Percentiles rank a stretch among this genome's conserved stretches.
phyloP scores from a whole-genome alignment of 2,113 vertebrate species.

The Sialia sialis region DNA sequence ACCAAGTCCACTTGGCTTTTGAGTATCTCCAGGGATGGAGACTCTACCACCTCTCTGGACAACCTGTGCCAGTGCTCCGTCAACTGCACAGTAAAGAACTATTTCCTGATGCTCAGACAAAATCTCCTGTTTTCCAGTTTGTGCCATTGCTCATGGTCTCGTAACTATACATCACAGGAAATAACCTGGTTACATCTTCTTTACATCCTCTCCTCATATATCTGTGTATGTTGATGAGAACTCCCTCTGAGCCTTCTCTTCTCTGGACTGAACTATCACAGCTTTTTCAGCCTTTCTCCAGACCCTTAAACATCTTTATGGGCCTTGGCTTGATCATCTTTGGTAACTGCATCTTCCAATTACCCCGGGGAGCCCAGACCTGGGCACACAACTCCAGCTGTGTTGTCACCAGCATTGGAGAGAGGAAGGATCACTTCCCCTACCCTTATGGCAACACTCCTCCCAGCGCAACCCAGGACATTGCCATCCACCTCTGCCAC shows the following conservation, averaged over 20 bases:
- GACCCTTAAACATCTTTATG: neutral
- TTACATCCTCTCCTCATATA: neutral
- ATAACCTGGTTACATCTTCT: neutral
- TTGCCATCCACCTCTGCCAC: accelerated
- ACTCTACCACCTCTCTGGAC: neutral
- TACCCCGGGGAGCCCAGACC: neutral
- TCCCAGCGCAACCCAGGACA: neutral
- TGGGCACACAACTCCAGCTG: neutral
- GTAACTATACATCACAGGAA: neutral
- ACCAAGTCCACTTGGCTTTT: neutral
- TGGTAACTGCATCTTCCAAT: neutral
- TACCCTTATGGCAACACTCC: neutral
- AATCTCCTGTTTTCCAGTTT: neutral
- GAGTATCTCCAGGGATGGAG: neutral
- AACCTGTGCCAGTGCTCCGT: neutral
- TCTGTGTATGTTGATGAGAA: neutral
- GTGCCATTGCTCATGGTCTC: neutral
- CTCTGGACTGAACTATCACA: neutral
- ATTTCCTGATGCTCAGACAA: neutral
- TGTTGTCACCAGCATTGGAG: neutral
- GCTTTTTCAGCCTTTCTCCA: neutral
- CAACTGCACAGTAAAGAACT: neutral
- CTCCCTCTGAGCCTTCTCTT: neutral
- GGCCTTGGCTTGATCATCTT: neutral
- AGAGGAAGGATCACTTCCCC: neutral